These are phyloP conservation scores for Rattus norvegicus DNA, from an alignment of 2,113 vertebrate species.

Conservation along the genomic window GRCr8 NC_086029.1:41279501-41280000, in stretches of 20 bases:
- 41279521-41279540: neutral
- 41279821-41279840: neutral
- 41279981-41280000: neutral
- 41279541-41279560: neutral
- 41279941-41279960: constrained; percentile 48
- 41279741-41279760: neutral
- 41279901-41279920: constrained; percentile 37
- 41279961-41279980: neutral
- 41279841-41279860: neutral
- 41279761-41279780: neutral
- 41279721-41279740: neutral
- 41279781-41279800: neutral
- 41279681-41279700: neutral
- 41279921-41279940: constrained; percentile 47
- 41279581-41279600: neutral
- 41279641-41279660: neutral
- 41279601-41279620: neutral
- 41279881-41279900: constrained; percentile 36
- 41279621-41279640: neutral
- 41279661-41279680: neutral
- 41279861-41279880: constrained; percentile 51
- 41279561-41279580: neutral
- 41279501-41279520: neutral
- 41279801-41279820: neutral
- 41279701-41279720: neutral